Conservation (phyloP, 2,888 invertebrate species). For the Cataglyphis altisquamis region DNA sequence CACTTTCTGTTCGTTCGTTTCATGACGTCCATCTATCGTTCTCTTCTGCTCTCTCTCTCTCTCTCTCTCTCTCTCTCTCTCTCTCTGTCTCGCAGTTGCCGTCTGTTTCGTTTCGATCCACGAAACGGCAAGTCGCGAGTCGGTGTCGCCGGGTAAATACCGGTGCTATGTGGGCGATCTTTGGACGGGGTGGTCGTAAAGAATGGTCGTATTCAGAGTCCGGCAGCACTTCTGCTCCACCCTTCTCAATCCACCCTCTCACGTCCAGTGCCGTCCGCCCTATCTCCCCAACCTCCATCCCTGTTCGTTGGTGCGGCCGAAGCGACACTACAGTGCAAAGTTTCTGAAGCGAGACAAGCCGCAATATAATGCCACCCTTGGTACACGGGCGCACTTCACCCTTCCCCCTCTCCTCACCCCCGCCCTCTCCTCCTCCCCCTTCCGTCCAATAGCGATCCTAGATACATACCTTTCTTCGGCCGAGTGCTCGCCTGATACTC, state of each 20-base stretch:
- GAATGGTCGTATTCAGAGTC: constrained; percentile 82
- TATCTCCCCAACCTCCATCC: constrained; percentile 52
- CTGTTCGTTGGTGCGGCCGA: constrained; percentile 69
- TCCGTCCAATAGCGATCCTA: constrained; percentile 43
- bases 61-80: no score
- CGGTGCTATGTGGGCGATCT: constrained; percentile 81
- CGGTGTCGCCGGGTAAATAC: constrained; percentile 80
- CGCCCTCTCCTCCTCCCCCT: not conserved
- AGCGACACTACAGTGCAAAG: constrained; percentile 82
- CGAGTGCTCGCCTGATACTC: constrained; percentile 37
- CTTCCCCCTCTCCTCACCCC: not conserved
- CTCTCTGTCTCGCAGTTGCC: constrained; percentile 40
- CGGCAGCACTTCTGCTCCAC: constrained; percentile 74
- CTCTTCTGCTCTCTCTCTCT: constrained; percentile 14
- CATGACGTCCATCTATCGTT: constrained; percentile 65
- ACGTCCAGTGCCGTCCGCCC: constrained; percentile 50
- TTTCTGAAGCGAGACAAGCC: constrained; percentile 84
- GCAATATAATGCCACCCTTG: constrained; percentile 83
- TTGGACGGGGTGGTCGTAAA: constrained; percentile 81
- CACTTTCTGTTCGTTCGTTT: constrained; percentile 44
- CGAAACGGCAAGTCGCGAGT: constrained; percentile 73
- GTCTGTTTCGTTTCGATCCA: constrained; percentile 71
- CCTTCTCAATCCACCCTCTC: constrained; percentile 67
- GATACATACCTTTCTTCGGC: constrained; percentile 52
- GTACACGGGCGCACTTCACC: constrained; percentile 63